phyloP scores from a whole-genome alignment of 2,888 invertebrate genomes.

The Neoaliturus tenellus region DNA sequence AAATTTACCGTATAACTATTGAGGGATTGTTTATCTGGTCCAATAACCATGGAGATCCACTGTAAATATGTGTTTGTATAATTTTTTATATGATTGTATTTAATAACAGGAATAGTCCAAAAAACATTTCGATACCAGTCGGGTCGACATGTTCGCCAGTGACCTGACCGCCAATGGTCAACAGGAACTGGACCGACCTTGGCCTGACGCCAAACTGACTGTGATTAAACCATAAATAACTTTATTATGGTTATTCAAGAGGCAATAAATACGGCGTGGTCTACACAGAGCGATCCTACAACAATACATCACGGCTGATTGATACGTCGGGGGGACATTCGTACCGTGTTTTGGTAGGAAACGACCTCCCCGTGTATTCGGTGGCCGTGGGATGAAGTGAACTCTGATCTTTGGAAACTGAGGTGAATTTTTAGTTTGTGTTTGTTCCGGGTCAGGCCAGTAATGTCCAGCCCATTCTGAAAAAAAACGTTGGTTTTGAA shows the following conservation, averaged over 20 bases:
- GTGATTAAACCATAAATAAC: slow-evolving; percentile 30
- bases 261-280: neutral
- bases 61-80: too few relatives aligned
- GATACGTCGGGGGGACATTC: neutral
- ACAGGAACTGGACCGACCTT: slow-evolving; percentile 1
- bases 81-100: too few relatives aligned
- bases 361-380: neutral
- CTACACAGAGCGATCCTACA: neutral
- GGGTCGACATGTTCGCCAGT: too few relatives aligned
- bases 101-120: too few relatives aligned
- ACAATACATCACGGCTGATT: neutral
- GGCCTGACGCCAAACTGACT: neutral
- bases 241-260: slow-evolving; percentile 26
- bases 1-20: too few relatives aligned
- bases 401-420: slow-evolving; percentile 9
- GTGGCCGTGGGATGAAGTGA: neutral
- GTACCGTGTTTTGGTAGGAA: slow-evolving; percentile 23
- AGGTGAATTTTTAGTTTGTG: neutral
- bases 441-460: too few relatives aligned
- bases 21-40: too few relatives aligned
- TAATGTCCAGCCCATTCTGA: too few relatives aligned
- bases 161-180: too few relatives aligned
- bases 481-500: too few relatives aligned
- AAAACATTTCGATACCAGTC: too few relatives aligned
- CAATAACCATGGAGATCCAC: too few relatives aligned